A percentile compares a stretch with the other conserved stretches of the same genome.
phyloP scores from a whole-genome alignment of 2,113 vertebrate genomes.

The Pseudopodoces humilis region DNA sequence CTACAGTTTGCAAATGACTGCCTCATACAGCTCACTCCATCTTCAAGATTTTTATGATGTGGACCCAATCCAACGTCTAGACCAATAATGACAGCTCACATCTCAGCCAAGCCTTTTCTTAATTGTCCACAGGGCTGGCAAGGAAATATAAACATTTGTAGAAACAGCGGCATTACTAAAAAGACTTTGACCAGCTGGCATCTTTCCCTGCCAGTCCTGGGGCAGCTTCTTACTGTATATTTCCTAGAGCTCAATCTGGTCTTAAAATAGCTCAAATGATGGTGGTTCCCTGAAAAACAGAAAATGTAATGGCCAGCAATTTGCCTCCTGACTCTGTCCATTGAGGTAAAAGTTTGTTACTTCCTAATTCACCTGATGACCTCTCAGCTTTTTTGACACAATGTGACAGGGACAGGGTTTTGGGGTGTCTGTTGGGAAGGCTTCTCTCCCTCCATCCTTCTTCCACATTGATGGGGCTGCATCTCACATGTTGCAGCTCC shows the following conservation, averaged over 20 bases:
- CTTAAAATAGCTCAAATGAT: slow-evolving; percentile 36
- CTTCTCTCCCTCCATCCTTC: background rate
- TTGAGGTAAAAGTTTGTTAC: background rate
- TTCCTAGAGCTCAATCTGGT: slow-evolving; percentile 43
- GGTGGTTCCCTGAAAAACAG: slow-evolving; percentile 9
- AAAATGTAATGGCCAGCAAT: background rate
- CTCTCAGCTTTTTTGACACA: background rate
- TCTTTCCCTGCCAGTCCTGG: slow-evolving; percentile 37
- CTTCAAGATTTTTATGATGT: slow-evolving; percentile 50
- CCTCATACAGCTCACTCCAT: background rate
- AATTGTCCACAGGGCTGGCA: slow-evolving; percentile 69
- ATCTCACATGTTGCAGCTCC: background rate
- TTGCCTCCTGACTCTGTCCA: background rate
- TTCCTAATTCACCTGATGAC: background rate
- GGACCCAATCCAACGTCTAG: slow-evolving; percentile 55
- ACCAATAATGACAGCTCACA: slow-evolving; percentile 69
- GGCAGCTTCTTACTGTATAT: slow-evolving; percentile 32
- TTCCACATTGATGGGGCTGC: background rate
- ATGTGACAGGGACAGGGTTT: background rate
- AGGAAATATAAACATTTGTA: slow-evolving; percentile 43
- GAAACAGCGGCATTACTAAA: background rate
- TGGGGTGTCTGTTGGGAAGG: background rate
- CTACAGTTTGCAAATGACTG: background rate
- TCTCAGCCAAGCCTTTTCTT: slow-evolving; percentile 66
- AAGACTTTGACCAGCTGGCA: slow-evolving; percentile 34